Conservation (phyloP, 2,113 vertebrate genomes). For the Cyprinodon brontotheroides region DNA sequence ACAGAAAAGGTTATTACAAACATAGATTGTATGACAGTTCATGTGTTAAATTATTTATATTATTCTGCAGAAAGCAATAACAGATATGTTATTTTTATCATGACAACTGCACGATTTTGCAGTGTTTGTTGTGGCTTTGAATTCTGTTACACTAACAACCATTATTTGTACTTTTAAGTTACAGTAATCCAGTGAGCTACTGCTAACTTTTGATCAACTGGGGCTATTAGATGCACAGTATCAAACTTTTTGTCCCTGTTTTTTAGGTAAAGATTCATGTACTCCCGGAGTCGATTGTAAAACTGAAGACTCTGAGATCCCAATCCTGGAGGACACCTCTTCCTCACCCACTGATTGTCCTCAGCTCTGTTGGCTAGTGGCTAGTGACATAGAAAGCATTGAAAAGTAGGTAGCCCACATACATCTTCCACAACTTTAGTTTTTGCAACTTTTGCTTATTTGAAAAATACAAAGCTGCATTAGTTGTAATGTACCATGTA, state of each 20-base stretch:
- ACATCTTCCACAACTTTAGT: too few species aligned
- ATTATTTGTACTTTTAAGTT: too few species aligned
- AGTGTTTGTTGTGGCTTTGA: neutral
- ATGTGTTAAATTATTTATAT: constrained; percentile 1
- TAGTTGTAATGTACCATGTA: too few species aligned
- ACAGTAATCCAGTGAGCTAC: neutral
- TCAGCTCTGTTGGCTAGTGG: constrained; percentile 90
- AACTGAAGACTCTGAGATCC: constrained; percentile 88
- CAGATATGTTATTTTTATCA: neutral
- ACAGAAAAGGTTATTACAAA: constrained; percentile 88
- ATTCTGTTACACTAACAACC: neutral
- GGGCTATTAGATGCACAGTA: neutral
- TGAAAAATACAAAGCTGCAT: too few species aligned
- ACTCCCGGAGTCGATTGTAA: constrained; percentile 82
- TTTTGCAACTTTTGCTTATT: too few species aligned
- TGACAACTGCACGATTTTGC: neutral
- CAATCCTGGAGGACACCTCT: constrained; percentile 89
- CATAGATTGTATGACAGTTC: neutral
- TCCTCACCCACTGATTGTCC: constrained; percentile 87
- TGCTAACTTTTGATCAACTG: neutral
- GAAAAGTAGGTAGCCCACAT: constrained; percentile 82
- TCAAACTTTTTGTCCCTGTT: constrained; percentile 35
- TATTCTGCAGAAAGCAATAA: neutral
- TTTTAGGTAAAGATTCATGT: constrained; percentile 85
- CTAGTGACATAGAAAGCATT: constrained; percentile 93